Base-by-base conservation (phyloP, 2,113 vertebrate species). In the Sarotherodon lohbergeri region DNA sequence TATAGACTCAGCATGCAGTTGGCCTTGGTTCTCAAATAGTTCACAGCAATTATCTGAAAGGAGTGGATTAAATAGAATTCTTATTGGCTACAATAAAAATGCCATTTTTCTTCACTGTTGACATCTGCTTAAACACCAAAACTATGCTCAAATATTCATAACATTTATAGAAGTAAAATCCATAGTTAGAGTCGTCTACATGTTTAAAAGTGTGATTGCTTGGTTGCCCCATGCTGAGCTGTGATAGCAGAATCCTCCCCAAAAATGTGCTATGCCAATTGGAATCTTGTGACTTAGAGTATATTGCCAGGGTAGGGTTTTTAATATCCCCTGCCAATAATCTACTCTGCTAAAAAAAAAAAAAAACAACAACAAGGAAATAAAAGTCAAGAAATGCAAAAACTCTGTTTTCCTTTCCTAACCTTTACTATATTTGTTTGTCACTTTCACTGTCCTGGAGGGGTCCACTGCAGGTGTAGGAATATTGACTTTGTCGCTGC, bases 381-480 rank as follows among this genome's bases (percentile, higher is more conserved):
- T 11, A 59, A 46, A 84, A 76, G 19, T 82, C 57, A 80, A 41
- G 57, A 24, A 36, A 61, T 36, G 82, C 43, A 81, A 22, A 46
- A 52, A 19, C 52, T 89, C 81, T 19, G 24, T 84, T 84, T 81
- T 50, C 71, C 43, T 50, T 5, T 61, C 52, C 27, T 82, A 86
- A 90, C 29, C 19, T 36, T 13, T 87, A 59, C 14, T 91, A 90
- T 90, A 84, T 29, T 81, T 86, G 17, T 88, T 86, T 84, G 80
- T 88, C 83, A 73, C 86, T 57, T 80, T 78, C 24, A 61, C 85
- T 89, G 88, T 91, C 89, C 92, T 91, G 24, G 16, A 90, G 94
- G 89, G 73, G 14, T 61, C 87, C 83, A 68, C 36, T 61, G 82
- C 91, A 94, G 94, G 92, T 92, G 92, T 82, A 85, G 85, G 86